phyloP scores from a whole-genome alignment of 2,888 invertebrate species.

The Drosophila tanythrix region DNA sequence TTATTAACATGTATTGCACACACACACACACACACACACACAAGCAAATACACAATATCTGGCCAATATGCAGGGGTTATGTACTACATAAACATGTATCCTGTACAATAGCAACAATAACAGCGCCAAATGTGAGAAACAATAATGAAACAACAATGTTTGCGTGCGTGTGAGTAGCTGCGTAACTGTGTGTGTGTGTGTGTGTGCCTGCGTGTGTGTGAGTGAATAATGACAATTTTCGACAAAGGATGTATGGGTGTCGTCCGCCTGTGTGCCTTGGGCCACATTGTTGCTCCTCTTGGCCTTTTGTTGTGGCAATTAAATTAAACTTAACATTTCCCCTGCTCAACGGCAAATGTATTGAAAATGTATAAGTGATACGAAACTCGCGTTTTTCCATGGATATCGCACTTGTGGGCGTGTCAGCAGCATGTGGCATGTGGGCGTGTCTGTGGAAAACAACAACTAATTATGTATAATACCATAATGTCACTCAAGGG shows the following conservation, averaged over 20 bases:
- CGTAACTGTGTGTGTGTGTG: neutral
- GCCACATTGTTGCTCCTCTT: constrained; percentile 66
- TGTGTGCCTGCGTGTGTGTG: constrained; percentile 13
- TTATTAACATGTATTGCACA: constrained; percentile 58
- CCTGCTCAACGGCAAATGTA: constrained; percentile 35
- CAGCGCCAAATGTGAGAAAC: constrained; percentile 62
- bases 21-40: constrained; percentile 22
- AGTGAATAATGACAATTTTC: constrained; percentile 50
- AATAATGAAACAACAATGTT: constrained; percentile 43
- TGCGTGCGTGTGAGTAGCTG: neutral
- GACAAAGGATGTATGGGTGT: constrained; percentile 25
- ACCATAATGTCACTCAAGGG: constrained; percentile 64
- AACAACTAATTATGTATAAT: constrained; percentile 63
- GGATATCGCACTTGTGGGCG: constrained; percentile 14
- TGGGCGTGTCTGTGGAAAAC: constrained; percentile 41
- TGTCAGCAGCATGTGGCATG: constrained; percentile 25
- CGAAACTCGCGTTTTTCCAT: constrained; percentile 13
- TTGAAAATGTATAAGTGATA: constrained; percentile 36
- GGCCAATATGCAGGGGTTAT: constrained; percentile 45
- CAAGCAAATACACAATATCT: constrained; percentile 7
- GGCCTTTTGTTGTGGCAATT: constrained; percentile 75
- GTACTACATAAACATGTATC: constrained; percentile 41
- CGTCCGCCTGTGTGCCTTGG: constrained; percentile 55
- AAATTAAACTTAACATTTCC: constrained; percentile 80
- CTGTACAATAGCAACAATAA: constrained; percentile 49